These are phyloP conservation scores for Galleria mellonella DNA, from an alignment of 1,140 invertebrate genomes.

Conservation along the genomic window DNA sequence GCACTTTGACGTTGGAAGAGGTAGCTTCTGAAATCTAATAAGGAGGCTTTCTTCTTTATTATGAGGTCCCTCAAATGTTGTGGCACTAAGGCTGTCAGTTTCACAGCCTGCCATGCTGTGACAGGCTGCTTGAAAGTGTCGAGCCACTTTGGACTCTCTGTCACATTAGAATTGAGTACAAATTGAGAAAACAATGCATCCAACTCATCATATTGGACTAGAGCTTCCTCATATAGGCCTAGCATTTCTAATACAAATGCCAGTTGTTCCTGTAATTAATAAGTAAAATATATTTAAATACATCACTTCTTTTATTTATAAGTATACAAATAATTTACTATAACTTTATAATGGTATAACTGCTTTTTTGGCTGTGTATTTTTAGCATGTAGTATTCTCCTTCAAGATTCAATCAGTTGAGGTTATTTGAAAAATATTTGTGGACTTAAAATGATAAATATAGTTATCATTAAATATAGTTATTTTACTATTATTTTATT, in stretches of 20 bases:
- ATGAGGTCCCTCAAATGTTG: conserved; percentile 82
- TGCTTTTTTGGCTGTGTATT: too few relatives aligned
- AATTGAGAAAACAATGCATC: conserved; percentile 98
- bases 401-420: too few relatives aligned
- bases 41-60: conserved; percentile 80
- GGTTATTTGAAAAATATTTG: too few relatives aligned
- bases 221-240: conserved; percentile 93
- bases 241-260: conserved; percentile 96
- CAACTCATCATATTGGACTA: conserved; percentile 97
- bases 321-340: too few relatives aligned
- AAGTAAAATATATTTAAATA: too few relatives aligned
- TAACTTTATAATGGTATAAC: too few relatives aligned
- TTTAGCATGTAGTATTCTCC: too few relatives aligned
- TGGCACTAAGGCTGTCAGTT: conserved; percentile 80
- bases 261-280: conserved; percentile 87
- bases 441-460: too few relatives aligned
- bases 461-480: too few relatives aligned
- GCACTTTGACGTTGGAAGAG: conserved; percentile 95
- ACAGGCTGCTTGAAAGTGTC: conserved; percentile 84
- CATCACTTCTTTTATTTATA: too few relatives aligned
- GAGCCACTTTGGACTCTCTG: conserved; percentile 89
- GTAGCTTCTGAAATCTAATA: conserved; percentile 95
- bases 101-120: conserved; percentile 88
- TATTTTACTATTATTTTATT: too few relatives aligned
- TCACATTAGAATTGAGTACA: conserved; percentile 92